Conservation (phyloP, 53 echinoderm and acorn worm genomes). For the Paracentrotus lividus region DNA sequence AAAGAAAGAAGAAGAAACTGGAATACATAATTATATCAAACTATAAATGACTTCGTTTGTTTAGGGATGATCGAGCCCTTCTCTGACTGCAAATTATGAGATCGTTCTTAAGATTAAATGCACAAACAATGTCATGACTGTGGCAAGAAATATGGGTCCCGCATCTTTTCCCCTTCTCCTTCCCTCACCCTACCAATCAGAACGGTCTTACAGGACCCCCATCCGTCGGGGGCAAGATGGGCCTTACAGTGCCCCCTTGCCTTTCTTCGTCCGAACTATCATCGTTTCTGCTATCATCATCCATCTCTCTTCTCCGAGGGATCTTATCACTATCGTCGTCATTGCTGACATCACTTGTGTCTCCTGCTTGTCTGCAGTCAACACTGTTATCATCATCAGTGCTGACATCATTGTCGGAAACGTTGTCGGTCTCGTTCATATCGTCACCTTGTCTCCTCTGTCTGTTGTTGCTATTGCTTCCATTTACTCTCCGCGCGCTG, state of each 20-base stretch:
- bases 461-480: conserved; percentile 9
- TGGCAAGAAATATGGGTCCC: too few relatives aligned
- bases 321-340: neutral
- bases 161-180: neutral
- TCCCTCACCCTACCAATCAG: neutral
- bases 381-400: neutral
- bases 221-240: neutral
- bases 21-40: too few relatives aligned
- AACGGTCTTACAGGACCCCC: too few relatives aligned
- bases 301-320: neutral
- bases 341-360: neutral
- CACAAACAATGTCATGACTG: too few relatives aligned
- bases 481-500: neutral
- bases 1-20: too few relatives aligned
- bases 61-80: too few relatives aligned
- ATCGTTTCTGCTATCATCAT: neutral
- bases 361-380: neutral
- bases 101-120: too few relatives aligned
- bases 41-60: too few relatives aligned
- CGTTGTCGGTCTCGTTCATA: neutral
- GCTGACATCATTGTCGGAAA: neutral
- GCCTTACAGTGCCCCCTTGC: neutral
- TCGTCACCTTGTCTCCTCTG: neutral
- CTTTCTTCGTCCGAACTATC: neutral
- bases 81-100: too few relatives aligned